Percentiles rank a stretch among this genome's conserved stretches.
phyloP scores from a whole-genome alignment of 1,140 invertebrate genomes.

The Drosophila pseudoananassae region DNA sequence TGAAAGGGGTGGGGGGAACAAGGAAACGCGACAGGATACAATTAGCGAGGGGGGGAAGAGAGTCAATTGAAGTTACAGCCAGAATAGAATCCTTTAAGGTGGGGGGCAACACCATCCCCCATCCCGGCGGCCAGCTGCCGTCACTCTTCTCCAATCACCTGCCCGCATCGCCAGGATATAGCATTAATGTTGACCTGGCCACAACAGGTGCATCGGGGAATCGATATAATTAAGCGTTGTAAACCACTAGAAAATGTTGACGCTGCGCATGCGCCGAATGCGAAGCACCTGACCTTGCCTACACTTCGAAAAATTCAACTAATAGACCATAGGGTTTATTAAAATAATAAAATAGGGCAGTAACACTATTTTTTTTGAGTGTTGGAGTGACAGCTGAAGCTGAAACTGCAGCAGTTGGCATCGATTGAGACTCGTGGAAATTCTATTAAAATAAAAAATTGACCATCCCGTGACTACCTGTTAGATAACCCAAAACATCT shows the following conservation, averaged over 20 bases:
- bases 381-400: constrained; percentile 15
- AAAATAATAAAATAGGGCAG: too few species aligned
- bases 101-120: constrained; percentile 24
- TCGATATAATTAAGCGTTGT: constrained; percentile 68
- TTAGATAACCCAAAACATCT: constrained; percentile 16
- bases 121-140: constrained; percentile 58
- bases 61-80: constrained; percentile 71
- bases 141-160: constrained; percentile 57
- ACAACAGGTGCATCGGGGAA: constrained; percentile 68
- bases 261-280: constrained; percentile 62
- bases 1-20: constrained; percentile 3
- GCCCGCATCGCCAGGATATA: constrained; percentile 49
- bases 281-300: constrained; percentile 52
- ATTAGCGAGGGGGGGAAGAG: constrained; percentile 59
- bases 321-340: neutral
- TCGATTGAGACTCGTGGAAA: constrained; percentile 68
- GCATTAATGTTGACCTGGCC: constrained; percentile 26
- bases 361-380: neutral
- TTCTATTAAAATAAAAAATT: constrained; percentile 42
- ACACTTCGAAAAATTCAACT: neutral
- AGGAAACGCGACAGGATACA: constrained; percentile 70
- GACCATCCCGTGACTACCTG: constrained; percentile 45
- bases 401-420: constrained; percentile 18
- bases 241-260: constrained; percentile 60
- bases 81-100: constrained; percentile 51